Evolutionary conservation across 2,797 vertebrate species (phyloP).

Genomic region (Falco biarmicus): DNA sequence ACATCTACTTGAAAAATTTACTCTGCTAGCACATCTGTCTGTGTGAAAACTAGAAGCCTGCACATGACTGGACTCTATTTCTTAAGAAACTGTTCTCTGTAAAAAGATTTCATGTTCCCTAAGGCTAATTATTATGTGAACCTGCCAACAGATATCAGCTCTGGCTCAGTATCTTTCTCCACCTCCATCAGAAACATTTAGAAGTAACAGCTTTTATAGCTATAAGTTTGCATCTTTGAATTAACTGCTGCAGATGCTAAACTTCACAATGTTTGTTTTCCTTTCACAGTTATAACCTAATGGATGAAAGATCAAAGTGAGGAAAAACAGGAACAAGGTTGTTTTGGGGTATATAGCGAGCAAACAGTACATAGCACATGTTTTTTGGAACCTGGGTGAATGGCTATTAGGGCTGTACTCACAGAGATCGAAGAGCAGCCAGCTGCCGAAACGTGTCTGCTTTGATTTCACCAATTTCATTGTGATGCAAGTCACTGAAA

Average conservation of each 20-base stretch:
- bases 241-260: slow-evolving; percentile 34
- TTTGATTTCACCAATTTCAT: slow-evolving; percentile 86
- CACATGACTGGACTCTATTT: neutral
- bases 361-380: neutral
- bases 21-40: neutral
- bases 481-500: slow-evolving; percentile 91
- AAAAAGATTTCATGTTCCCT: neutral
- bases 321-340: neutral
- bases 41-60: neutral
- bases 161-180: neutral
- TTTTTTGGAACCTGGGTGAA: neutral
- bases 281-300: neutral
- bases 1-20: neutral
- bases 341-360: neutral
- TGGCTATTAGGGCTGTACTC: slow-evolving; percentile 70
- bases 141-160: neutral
- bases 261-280: slow-evolving; percentile 21
- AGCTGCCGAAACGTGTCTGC: slow-evolving; percentile 87
- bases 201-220: neutral
- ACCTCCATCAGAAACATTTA: neutral
- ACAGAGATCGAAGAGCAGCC: slow-evolving; percentile 87
- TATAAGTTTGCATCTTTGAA: slow-evolving; percentile 12
- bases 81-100: neutral
- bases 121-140: neutral
- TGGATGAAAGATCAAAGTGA: neutral